Conservation (phyloP, 1,140 invertebrate species). For the Penaeus indicus region DNA sequence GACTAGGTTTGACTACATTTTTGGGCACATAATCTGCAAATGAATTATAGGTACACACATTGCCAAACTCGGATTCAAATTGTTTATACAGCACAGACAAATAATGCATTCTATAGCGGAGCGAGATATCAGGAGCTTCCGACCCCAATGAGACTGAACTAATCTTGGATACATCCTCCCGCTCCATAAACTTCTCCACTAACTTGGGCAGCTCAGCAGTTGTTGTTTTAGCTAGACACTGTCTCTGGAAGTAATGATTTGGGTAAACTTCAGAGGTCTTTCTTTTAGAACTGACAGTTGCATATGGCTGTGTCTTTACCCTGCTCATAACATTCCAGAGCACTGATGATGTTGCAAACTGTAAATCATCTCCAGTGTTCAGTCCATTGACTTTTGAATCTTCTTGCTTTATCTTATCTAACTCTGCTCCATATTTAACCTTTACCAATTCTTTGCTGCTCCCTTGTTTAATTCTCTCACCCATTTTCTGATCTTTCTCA, state of each 20-base stretch:
- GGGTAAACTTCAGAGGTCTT: background rate
- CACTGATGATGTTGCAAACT: constrained; percentile 25
- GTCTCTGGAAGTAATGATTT: background rate
- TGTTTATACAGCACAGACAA: constrained; percentile 30
- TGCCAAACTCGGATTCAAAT: constrained; percentile 28
- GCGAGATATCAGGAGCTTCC: background rate
- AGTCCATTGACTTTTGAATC: background rate
- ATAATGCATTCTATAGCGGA: constrained; percentile 13
- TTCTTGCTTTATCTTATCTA: background rate
- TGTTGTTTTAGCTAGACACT: constrained; percentile 5
- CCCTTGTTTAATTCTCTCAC: too few species aligned
- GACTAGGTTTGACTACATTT: constrained; percentile 13
- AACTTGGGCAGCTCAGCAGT: constrained; percentile 11
- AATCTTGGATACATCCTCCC: constrained; percentile 29
- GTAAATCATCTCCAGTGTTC: constrained; percentile 9
- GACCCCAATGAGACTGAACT: background rate
- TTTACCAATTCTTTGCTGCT: background rate
- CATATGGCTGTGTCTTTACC: constrained; percentile 14
- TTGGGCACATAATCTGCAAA: constrained; percentile 25
- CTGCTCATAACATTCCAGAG: constrained; percentile 38
- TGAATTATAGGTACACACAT: constrained; percentile 11
- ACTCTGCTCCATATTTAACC: background rate
- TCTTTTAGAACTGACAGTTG: background rate
- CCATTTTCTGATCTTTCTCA: too few species aligned
- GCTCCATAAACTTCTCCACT: constrained; percentile 24